A percentile compares a stretch with the other conserved stretches of the same genome.
Evolutionary conservation across 2,888 invertebrate genomes (phyloP).

Genomic region (Lordiphosa fenestrarum): DNA sequence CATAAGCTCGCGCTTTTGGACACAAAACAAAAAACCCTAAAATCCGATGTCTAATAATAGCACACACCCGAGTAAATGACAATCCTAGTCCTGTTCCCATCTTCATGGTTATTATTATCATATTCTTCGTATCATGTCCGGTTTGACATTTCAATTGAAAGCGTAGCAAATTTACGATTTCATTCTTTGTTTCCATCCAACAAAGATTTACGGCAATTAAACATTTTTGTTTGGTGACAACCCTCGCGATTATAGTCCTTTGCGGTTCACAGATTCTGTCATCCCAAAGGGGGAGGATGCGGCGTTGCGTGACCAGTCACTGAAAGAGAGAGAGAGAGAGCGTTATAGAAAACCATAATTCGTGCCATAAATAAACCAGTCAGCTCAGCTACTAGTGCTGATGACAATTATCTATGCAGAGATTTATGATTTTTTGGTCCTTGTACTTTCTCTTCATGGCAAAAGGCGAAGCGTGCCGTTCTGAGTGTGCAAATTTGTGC

Average conservation of each 20-base stretch:
- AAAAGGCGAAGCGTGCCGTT: conserved; percentile 60
- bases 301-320: conserved; percentile 53
- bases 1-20: too few species aligned
- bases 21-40: too few species aligned
- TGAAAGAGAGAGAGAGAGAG: not conserved
- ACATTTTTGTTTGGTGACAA: conserved; percentile 68
- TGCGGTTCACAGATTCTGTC: conserved; percentile 67
- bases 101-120: conserved; percentile 44
- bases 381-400: conserved; percentile 57
- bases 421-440: conserved; percentile 54
- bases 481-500: conserved; percentile 68
- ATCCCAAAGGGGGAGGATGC: conserved; percentile 21
- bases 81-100: conserved; percentile 14
- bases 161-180: conserved; percentile 54
- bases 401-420: conserved; percentile 74
- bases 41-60: conserved; percentile 27
- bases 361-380: conserved; percentile 65
- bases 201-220: conserved; percentile 81
- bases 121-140: conserved; percentile 30
- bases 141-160: conserved; percentile 67
- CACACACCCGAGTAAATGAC: conserved; percentile 25
- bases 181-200: conserved; percentile 77
- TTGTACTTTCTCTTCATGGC: conserved; percentile 30
- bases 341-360: conserved; percentile 53
- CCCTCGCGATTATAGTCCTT: conserved; percentile 76